These are phyloP conservation scores for Cyanistes caeruleus DNA, from an alignment of 2,113 vertebrate genomes.

Conservation along the genomic window DNA sequence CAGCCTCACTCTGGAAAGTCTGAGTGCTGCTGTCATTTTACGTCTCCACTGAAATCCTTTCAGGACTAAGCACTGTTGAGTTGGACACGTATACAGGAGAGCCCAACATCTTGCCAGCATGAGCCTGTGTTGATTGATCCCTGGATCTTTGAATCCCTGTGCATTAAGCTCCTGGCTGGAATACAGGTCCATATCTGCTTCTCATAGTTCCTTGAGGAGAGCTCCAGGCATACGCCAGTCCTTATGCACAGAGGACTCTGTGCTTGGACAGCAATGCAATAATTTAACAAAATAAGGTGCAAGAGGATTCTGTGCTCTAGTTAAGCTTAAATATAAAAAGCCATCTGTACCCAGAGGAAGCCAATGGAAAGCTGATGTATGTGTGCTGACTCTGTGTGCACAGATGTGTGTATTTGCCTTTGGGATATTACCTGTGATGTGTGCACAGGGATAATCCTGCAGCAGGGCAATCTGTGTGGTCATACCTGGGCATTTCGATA, in stretches of 20 bases:
- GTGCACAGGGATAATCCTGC: neutral
- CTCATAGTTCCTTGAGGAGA: neutral
- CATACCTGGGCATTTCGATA: neutral
- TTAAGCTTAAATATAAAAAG: neutral
- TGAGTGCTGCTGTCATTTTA: neutral
- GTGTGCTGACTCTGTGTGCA: neutral
- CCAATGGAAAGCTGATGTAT: neutral
- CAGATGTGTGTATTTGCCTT: neutral
- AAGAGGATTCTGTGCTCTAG: neutral
- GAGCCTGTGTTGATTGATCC: neutral
- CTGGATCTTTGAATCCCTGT: neutral
- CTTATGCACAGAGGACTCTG: neutral
- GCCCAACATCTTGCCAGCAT: neutral
- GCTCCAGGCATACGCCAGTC: fast-evolving
- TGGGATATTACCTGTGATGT: neutral
- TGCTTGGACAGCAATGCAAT: neutral
- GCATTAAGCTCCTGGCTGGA: neutral
- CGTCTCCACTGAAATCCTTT: neutral
- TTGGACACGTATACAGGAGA: neutral
- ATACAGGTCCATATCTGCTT: neutral
- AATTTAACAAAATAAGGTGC: neutral
- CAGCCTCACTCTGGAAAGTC: neutral
- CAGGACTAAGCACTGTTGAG: neutral
- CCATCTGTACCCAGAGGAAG: neutral
- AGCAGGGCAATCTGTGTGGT: neutral